Base-by-base conservation (phyloP, 2,888 invertebrate species). In the Agrotis ipsilon region DNA sequence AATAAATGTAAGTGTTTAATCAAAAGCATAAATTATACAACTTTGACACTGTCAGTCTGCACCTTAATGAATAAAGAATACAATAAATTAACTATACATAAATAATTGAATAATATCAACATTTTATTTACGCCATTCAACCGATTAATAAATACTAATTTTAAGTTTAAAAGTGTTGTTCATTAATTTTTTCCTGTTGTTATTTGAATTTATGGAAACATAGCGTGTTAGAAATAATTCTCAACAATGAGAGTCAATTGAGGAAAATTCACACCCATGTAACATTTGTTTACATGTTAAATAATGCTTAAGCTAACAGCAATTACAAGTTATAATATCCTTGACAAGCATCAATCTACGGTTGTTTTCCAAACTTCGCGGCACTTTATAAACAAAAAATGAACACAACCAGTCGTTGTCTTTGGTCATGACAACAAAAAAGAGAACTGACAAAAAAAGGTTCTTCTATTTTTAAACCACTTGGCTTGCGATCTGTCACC, bases 1-100 rank as follows among this genome's bases (percentile, higher is more conserved):
- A 69, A 73, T 60, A 48, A 72, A 69, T 73, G 64, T 75, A 59
- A 66, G 63, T 64, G 70, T 81, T 72, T 81, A 67, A 75, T 73
- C 59, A 71, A 71, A 75, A 67, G 65, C 59, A 73, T 78, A 71
- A 78, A 75, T 61, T 81, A 78, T 52, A 63, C 43, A 43, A 63
- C n/a, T 60, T 69, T 54, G 63, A 39, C 43, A 45, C 65, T 48
- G 70, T 60, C 64, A 63, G 32, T 48, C 48, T 65, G 72, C 65
- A 55, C 63, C 24, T 4, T 66, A 75, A 74, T 70, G 16, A 69
- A 39, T 14, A 19, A 68, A 70, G 64, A 70, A 66, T 49, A 57
- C 57, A 75, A 78, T 70, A 63, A 63, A 67, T 66, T 58, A 54
- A 3, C 16, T 5, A n/a, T 27, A 60, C 13, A 57, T 2, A 65